A percentile compares a stretch with the other conserved stretches of the same genome.
Evolutionary conservation across 2,888 invertebrate species (phyloP).

Genomic region (Saturnia pavonia): DNA sequence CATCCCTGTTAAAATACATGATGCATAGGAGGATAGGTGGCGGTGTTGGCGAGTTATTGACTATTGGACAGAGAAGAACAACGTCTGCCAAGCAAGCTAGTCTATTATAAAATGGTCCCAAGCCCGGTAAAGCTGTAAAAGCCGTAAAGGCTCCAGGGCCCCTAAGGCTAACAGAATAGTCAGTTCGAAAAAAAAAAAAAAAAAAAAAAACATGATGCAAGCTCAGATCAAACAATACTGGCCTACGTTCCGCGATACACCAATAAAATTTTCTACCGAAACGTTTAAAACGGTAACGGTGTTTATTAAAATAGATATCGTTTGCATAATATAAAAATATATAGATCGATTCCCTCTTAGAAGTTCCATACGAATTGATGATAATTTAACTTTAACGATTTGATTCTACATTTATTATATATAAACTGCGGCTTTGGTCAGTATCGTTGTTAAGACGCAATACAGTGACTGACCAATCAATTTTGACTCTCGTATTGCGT

Average conservation of each 20-base stretch:
- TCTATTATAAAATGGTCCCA: no score
- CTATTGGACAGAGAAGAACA: no score
- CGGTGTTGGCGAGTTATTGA: no score
- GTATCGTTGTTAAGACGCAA: neutral
- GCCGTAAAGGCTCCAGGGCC: no score
- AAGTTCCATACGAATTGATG: slow-evolving; percentile 10
- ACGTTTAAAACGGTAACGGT: neutral
- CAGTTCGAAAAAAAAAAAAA: no score
- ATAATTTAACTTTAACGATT: slow-evolving; percentile 17
- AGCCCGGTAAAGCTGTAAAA: no score
- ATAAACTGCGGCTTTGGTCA: slow-evolving; percentile 1
- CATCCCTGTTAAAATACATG: no score
- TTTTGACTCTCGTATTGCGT: neutral
- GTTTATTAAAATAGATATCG: neutral
- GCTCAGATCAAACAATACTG: neutral
- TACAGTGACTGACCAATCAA: neutral
- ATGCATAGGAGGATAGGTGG: no score
- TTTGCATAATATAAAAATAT: slow-evolving; percentile 11
- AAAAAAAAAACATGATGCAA: no score
- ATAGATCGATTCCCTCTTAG: slow-evolving; percentile 10
- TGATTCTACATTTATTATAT: slow-evolving; percentile 10
- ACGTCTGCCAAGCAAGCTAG: no score
- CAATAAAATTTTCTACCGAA: slow-evolving; percentile 1
- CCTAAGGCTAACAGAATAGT: no score
- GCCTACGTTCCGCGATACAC: neutral